Conservation (phyloP, 2,113 vertebrate genomes). For the Pampusana beccarii region DNA sequence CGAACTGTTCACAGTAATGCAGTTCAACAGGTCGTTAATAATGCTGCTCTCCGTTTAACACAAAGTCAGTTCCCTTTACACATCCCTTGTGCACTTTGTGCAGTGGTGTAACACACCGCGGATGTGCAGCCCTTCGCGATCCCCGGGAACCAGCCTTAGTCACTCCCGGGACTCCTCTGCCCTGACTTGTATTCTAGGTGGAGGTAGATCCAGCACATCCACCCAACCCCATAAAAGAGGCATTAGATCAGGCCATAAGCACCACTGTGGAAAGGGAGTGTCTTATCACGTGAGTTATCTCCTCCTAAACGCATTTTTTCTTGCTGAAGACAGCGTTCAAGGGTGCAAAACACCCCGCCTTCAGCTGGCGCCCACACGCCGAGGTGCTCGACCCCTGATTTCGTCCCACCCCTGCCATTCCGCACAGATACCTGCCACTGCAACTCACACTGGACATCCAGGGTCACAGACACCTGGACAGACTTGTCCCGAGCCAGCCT, state of each 20-base stretch:
- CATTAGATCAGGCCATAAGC: neutral
- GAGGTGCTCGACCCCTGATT: neutral
- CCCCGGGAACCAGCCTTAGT: neutral
- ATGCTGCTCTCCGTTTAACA: neutral
- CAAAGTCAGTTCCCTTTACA: neutral
- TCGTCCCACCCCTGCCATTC: neutral
- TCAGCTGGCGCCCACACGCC: neutral
- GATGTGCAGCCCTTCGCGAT: neutral
- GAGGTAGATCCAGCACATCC: slow-evolving; percentile 2
- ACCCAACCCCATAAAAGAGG: slow-evolving; percentile 18
- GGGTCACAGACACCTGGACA: slow-evolving; percentile 61
- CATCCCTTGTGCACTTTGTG: neutral
- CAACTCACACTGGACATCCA: slow-evolving; percentile 79
- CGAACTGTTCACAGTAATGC: slow-evolving; percentile 59
- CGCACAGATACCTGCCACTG: neutral
- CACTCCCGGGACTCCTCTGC: neutral
- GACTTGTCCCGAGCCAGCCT: slow-evolving; percentile 57
- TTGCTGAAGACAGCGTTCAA: neutral
- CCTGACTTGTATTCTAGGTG: slow-evolving; percentile 29
- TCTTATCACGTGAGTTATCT: neutral
- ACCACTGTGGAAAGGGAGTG: slow-evolving; percentile 23
- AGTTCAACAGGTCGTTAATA: neutral
- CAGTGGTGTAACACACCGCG: neutral
- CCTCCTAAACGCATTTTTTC: slow-evolving; percentile 35
- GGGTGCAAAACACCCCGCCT: neutral